Evolutionary conservation across 2,888 invertebrate species (phyloP), one percentile per base, ranked within the genome.

Genomic region (Caenorhabditis wallacei): DNA sequence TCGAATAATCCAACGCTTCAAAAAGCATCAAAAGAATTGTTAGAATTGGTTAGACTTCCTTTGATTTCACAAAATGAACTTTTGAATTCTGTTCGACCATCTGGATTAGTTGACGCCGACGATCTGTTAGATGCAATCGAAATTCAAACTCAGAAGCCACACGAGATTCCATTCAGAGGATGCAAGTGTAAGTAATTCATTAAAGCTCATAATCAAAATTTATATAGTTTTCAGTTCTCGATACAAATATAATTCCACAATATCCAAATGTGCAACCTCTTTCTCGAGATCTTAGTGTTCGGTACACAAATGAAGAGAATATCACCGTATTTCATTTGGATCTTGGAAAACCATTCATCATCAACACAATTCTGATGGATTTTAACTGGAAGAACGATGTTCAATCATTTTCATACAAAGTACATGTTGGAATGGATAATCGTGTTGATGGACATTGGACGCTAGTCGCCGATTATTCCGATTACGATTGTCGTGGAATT

Each of bases 401-500:
- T 92, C 95, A 96, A 93, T 95, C 95, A 0, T 97, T 97, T 93
- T 96, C 95, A 90, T 95, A 97, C 89, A 97, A 96, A 53, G 40
- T 87, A 4, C 61, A 61, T 24, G 76, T 76, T 13, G 57, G 76
- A 8, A 76, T 76, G 76, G 68, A 76, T 2, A 61, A 69, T 35
- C 26, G 53, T 4, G 16, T 10, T 4, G 74, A 69, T 16, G 57
- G n/a, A 10, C 37, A 97, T 93, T 99, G 98, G 97, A 95, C 96
- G 84, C 94, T 95, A 80, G 95, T 99, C 71, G 94, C 98, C 83
- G 98, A 99, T 93, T 96, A 98, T 94, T 95, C 95, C 85, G 94
- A 95, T 86, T 97, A 95, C 93, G 95, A 95, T 92, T 99, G 99
- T 92, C 95, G 99, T 81, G 97, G 97, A 20, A 97, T 97, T 96